phyloP scores from a whole-genome alignment of 1,140 invertebrate species.

The Eumaeus atala region DNA sequence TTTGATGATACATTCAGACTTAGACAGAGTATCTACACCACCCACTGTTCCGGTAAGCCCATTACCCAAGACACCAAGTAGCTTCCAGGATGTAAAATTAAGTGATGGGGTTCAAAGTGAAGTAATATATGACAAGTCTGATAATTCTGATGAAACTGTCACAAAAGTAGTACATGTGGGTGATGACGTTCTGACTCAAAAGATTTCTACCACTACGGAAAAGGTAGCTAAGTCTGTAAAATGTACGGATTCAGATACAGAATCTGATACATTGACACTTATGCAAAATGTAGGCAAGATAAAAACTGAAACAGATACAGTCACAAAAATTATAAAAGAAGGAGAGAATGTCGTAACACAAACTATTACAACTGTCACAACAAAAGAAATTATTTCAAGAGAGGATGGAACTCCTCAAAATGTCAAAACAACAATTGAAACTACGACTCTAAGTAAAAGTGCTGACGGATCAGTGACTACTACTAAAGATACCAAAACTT shows the following conservation, averaged over 20 bases:
- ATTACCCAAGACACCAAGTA: constrained; percentile 56
- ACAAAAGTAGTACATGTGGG: constrained; percentile 70
- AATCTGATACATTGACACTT: constrained; percentile 45
- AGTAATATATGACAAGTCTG: constrained; percentile 58
- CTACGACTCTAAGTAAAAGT: constrained; percentile 68
- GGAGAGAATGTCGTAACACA: constrained; percentile 72
- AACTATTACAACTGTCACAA: constrained; percentile 70
- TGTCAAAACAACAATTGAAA: constrained; percentile 74
- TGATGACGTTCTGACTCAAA: constrained; percentile 69
- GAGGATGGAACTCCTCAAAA: constrained; percentile 73
- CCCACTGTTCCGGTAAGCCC: constrained; percentile 76
- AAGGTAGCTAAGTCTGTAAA: constrained; percentile 55
- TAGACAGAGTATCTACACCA: constrained; percentile 68
- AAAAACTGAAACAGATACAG: constrained; percentile 71
- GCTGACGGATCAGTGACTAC: constrained; percentile 67
- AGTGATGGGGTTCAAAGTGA: constrained; percentile 63
- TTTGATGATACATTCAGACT: constrained; percentile 31
- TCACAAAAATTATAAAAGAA: constrained; percentile 72
- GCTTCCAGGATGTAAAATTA: constrained; percentile 56
- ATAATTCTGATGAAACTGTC: constrained; percentile 61
- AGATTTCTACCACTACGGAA: constrained; percentile 71
- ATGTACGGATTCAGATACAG: constrained; percentile 34
- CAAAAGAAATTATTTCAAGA: constrained; percentile 71
- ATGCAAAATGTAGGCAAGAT: constrained; percentile 71
- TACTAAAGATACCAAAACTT: constrained; percentile 67